A percentile compares a stretch with the other conserved stretches of the same genome.
Evolutionary conservation across 1,140 invertebrate genomes (phyloP).

Genomic region (Steinernema khuongi): DNA sequence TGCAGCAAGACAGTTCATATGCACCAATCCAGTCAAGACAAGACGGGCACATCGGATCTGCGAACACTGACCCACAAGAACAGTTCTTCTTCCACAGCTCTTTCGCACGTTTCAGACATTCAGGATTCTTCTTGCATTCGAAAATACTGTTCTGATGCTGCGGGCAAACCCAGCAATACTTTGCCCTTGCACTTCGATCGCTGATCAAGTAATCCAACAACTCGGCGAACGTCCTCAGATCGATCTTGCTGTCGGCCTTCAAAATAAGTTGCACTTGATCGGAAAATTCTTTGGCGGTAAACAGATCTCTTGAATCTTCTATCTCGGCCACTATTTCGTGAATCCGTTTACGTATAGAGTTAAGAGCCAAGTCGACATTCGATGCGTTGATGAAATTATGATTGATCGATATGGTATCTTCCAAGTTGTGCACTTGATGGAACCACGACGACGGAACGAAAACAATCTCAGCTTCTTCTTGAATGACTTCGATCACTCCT

Average conservation of each 20-base stretch:
- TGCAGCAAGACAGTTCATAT: not conserved
- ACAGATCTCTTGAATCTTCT: not conserved
- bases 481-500: constrained; percentile 72
- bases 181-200: not conserved
- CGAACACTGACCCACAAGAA: not conserved
- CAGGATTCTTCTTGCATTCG: not conserved
- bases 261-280: not conserved
- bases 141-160: not conserved
- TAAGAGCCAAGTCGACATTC: constrained; percentile 74
- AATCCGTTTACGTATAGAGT: constrained; percentile 67
- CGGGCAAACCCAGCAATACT: not conserved
- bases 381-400: constrained; percentile 94
- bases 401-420: constrained; percentile 90
- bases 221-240: not conserved
- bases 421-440: constrained; percentile 88
- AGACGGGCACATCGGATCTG: not conserved
- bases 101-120: not conserved
- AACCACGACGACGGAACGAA: constrained; percentile 94
- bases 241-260: not conserved
- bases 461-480: constrained; percentile 79
- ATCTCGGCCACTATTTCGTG: constrained; percentile 63
- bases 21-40: not conserved
- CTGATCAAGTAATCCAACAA: not conserved
- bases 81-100: not conserved
- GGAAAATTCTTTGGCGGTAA: not conserved